These are phyloP conservation scores for Prietella phreatophila DNA, from an alignment of 2,113 vertebrate species.

Conservation along the genomic window DNA sequence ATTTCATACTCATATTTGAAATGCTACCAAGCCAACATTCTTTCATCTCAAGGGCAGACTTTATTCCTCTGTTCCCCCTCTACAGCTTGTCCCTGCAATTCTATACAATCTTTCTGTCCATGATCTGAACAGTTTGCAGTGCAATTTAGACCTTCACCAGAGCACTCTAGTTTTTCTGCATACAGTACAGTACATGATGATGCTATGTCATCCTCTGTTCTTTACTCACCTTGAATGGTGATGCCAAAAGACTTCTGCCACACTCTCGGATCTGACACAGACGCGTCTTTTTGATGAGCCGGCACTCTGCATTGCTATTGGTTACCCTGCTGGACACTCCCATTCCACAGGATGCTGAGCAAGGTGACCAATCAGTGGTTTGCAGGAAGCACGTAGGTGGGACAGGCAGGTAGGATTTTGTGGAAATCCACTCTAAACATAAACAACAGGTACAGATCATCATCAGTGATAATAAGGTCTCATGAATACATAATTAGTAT, in stretches of 20 bases:
- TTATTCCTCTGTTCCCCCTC: neutral
- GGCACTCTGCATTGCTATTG: conserved; percentile 59
- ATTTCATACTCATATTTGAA: neutral
- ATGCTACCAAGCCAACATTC: neutral
- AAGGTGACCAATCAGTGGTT: conserved; percentile 62
- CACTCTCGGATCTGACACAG: conserved; percentile 62
- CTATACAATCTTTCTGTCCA: neutral
- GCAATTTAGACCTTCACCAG: neutral
- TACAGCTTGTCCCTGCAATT: neutral
- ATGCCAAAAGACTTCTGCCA: conserved; percentile 22
- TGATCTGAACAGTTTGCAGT: neutral
- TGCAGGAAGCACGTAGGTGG: conserved; percentile 57
- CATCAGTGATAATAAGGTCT: neutral
- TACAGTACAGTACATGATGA: neutral
- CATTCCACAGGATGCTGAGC: conserved; percentile 62
- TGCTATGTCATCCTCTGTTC: neutral
- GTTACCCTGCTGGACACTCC: conserved; percentile 64
- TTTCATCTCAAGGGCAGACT: neutral
- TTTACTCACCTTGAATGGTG: conserved; percentile 48
- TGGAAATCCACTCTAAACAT: conserved; percentile 54
- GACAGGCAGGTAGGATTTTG: conserved; percentile 26
- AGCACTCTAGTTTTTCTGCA: neutral
- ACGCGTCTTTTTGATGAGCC: conserved; percentile 58
- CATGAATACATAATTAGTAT: neutral
- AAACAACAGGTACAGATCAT: neutral